Conservation (phyloP, 2,797 vertebrate species). For the Hapalemur alaotrensis region DNA sequence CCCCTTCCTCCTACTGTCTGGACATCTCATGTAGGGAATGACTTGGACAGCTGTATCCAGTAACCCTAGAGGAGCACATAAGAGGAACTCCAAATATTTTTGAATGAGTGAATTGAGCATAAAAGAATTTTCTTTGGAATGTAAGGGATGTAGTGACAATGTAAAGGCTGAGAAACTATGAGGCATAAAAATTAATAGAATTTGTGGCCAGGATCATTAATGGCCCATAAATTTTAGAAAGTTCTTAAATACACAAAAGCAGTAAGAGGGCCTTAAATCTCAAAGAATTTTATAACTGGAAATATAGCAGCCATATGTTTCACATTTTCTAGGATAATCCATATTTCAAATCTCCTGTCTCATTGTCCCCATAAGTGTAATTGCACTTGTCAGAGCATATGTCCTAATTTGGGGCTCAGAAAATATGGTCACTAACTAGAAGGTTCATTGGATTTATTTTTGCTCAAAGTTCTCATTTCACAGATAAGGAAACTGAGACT, state of each 20-base stretch:
- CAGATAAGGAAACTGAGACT: conserved; percentile 45
- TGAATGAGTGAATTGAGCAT: background rate
- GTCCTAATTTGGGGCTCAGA: conserved; percentile 43
- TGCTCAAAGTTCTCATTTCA: conserved; percentile 11
- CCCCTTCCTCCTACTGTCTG: rapidly evolving
- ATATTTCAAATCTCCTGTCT: conserved; percentile 55
- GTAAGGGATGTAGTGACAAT: background rate
- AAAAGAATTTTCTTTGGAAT: conserved; percentile 18
- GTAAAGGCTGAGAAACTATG: background rate
- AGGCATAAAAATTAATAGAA: conserved; percentile 56
- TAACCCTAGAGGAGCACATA: background rate
- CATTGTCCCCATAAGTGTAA: conserved; percentile 54
- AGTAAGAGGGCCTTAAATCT: conserved; percentile 53
- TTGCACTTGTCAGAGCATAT: conserved; percentile 56
- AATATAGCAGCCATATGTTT: conserved; percentile 38
- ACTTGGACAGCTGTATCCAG: background rate
- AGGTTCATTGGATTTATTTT: conserved; percentile 30
- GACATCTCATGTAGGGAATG: background rate
- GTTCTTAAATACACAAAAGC: conserved; percentile 54
- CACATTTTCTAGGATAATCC: conserved; percentile 52
- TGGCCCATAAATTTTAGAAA: conserved; percentile 51
- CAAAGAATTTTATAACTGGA: conserved; percentile 47
- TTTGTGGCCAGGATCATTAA: conserved; percentile 49
- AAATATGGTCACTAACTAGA: conserved; percentile 48
- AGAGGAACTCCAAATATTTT: background rate